Conservation (phyloP, 2,888 invertebrate species). For the Cryptophagus acutangulus region DNA sequence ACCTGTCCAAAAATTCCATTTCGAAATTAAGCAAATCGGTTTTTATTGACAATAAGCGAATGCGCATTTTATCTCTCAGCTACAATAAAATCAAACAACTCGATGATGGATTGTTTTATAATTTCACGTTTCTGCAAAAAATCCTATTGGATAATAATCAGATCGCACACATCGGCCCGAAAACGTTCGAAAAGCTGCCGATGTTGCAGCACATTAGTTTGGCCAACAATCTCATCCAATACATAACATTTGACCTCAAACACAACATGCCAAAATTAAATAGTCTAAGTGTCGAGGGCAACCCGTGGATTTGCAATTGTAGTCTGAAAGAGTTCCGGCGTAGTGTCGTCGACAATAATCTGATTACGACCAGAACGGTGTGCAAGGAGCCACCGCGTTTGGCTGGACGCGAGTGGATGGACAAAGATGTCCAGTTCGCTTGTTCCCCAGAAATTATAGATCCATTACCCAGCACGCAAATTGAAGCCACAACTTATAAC, state of each 20-base stretch:
- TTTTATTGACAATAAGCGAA: constrained; percentile 64
- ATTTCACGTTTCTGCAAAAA: constrained; percentile 67
- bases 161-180: constrained; percentile 62
- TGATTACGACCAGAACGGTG: constrained; percentile 70
- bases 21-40: constrained; percentile 61
- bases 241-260: constrained; percentile 60
- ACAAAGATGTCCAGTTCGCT: constrained; percentile 72
- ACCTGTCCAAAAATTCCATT: constrained; percentile 71
- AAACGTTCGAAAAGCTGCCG: constrained; percentile 51
- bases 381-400: constrained; percentile 68
- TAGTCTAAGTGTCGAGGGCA: constrained; percentile 70
- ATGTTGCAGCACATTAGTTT: constrained; percentile 65
- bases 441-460: constrained; percentile 73
- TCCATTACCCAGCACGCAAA: constrained; percentile 56
- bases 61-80: constrained; percentile 68
- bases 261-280: constrained; percentile 61
- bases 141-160: constrained; percentile 74
- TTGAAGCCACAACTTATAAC: constrained; percentile 60
- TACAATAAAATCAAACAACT: constrained; percentile 70
- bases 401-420: constrained; percentile 68
- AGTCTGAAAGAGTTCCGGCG: constrained; percentile 72
- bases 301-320: constrained; percentile 88
- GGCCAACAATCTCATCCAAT: constrained; percentile 68
- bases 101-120: constrained; percentile 70
- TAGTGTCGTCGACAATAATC: constrained; percentile 66